phyloP scores from a whole-genome alignment of 2,113 vertebrate genomes.

The Climacteris rufus region DNA sequence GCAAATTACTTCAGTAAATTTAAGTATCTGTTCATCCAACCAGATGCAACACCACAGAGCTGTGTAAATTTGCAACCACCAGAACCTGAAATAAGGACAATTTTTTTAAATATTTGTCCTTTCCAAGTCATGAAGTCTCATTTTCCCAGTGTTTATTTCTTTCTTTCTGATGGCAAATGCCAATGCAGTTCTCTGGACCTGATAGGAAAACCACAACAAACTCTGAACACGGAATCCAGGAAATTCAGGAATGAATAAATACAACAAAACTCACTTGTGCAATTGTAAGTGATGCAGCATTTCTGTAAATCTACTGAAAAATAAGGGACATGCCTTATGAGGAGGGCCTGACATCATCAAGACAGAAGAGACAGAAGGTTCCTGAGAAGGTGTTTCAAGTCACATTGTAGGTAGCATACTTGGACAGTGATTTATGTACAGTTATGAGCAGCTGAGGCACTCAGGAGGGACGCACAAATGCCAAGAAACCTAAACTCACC shows the following conservation, averaged over 20 bases:
- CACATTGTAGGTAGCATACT: neutral
- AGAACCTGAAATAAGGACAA: neutral
- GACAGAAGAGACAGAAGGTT: neutral
- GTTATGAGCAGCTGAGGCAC: neutral
- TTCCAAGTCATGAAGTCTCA: neutral
- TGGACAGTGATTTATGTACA: neutral
- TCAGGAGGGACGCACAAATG: neutral
- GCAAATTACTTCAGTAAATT: neutral
- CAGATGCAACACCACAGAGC: neutral
- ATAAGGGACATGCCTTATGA: neutral
- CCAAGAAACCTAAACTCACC: neutral
- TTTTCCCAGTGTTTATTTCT: neutral
- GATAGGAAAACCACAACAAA: neutral
- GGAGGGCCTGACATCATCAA: neutral
- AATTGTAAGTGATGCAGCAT: neutral
- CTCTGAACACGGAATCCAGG: neutral
- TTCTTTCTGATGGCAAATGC: neutral
- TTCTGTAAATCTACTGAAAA: neutral
- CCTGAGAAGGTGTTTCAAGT: neutral
- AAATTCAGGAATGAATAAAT: neutral
- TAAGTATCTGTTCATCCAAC: neutral
- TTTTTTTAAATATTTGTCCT: neutral
- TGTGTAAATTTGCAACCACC: neutral
- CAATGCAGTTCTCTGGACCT: neutral
- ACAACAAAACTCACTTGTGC: neutral